These are phyloP conservation scores for Dendrolimus pini DNA, from an alignment of 2,888 invertebrate genomes.

Conservation along the genomic window DNA sequence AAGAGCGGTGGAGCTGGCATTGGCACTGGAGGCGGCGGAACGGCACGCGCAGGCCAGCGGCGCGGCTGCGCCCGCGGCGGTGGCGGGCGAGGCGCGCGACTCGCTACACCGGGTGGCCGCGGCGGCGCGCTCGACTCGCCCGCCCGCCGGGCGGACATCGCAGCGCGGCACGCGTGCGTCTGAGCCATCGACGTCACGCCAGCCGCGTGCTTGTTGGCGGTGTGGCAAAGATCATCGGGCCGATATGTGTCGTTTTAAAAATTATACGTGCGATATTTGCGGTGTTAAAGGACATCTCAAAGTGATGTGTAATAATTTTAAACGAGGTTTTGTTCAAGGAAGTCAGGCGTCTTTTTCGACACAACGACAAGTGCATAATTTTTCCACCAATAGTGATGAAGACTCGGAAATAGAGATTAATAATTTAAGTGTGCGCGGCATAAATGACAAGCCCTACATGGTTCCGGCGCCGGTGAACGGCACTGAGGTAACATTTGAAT, in stretches of 20 bases:
- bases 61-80: slow-evolving; percentile 4
- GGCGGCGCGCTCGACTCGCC: too few species aligned
- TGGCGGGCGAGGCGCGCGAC: neutral
- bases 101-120: too few species aligned
- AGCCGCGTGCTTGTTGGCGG: slow-evolving; percentile 7
- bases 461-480: neutral
- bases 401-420: too few species aligned
- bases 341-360: too few species aligned
- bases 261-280: slow-evolving; percentile 9
- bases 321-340: too few species aligned
- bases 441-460: neutral
- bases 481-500: neutral
- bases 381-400: too few species aligned
- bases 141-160: too few species aligned
- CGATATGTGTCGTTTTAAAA: slow-evolving; percentile 9
- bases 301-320: slow-evolving; percentile 5
- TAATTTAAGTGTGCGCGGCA: slow-evolving; percentile 1
- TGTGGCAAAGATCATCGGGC: slow-evolving; percentile 8
- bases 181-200: too few species aligned
- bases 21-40: slow-evolving; percentile 17
- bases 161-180: too few species aligned
- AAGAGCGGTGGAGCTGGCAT: slow-evolving; percentile 20
- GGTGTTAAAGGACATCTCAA: slow-evolving; percentile 9
- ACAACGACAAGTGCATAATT: too few species aligned
- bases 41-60: slow-evolving; percentile 7